Evolutionary conservation across 2,797 vertebrate species (phyloP), one percentile per base, ranked within the genome.

Genomic region (Melopsittacus undulatus): DNA sequence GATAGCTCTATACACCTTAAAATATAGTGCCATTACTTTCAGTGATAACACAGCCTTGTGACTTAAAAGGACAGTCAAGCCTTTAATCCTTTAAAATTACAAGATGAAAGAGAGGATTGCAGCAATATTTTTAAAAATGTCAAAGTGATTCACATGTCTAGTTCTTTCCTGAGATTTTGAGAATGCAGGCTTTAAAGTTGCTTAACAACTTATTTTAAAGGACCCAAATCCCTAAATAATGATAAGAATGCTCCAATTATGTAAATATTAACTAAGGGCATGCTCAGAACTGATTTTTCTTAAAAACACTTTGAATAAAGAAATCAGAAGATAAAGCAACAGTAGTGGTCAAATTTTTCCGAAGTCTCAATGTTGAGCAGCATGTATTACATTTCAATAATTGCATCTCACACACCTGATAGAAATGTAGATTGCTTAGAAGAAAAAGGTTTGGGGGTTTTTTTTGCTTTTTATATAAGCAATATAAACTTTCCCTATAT

Each of bases 71-170:
- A 94, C 70, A 94, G 85, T 79, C 82, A 82, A 95, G 90, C 87
- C 89, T 95, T 95, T 95, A 92, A 90, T 93, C 89, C 87, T 92
- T 88, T 81, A 83, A 96, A 90, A 70, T 86, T 94, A 76, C 66
- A 75, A 93, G 86, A 95, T 93, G 94, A 96, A 95, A 92, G 91
- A 61, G 56, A 81, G 81, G 66, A 90, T 67, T 90, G 73, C 77
- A 89, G 73, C 56, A 93, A 77, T 83, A 83, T 74, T 89, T 94
- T 78, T n/a, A 81, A 88, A 92, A 95, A 70, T 30, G 89, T 86
- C 73, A 38, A 63, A 75, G 48, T 70, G 75, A 89, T 77, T 93
- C 91, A 59, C 43, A 54, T 80, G 80, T 89, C 83, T 93, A 83
- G 62, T 57, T 92, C 43, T 70, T 43, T 63, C 70, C 61, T 19